These are phyloP conservation scores for Zoanthus sansibaricus DNA, from an alignment of 92 coral and sea anemone species.

Conservation along the genomic window DNA sequence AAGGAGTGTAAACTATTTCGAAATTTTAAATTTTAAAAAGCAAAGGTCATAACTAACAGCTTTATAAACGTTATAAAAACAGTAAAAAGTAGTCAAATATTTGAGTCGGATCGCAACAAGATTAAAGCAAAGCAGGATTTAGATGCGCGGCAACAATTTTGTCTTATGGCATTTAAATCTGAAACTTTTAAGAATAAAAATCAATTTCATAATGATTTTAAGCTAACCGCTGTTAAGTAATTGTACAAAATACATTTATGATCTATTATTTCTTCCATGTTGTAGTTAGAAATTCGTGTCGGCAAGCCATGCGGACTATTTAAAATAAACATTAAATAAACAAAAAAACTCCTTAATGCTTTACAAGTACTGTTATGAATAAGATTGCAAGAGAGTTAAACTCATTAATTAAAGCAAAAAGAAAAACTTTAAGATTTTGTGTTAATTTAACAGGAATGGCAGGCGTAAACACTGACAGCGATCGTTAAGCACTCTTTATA, in stretches of 20 bases:
- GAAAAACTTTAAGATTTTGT: neutral
- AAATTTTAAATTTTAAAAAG: neutral
- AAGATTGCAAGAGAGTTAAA: neutral
- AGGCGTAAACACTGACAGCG: neutral
- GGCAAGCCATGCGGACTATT: neutral
- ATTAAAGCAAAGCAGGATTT: neutral
- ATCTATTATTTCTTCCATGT: neutral
- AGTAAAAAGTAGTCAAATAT: conserved; percentile 18
- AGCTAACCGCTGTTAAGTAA: conserved; percentile 6
- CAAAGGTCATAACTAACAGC: neutral
- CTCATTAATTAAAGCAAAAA: neutral
- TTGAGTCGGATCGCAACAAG: neutral
- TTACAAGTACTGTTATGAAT: neutral
- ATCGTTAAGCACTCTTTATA: neutral
- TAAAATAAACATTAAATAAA: neutral
- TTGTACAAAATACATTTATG: neutral
- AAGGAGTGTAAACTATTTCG: neutral
- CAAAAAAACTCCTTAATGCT: neutral
- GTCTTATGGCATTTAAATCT: conserved; percentile 6
- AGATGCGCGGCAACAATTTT: neutral
- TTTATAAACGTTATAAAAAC: neutral
- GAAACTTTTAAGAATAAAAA: neutral
- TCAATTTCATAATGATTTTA: neutral
- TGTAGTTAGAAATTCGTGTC: neutral
- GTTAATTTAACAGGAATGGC: neutral